Conservation (phyloP, 2,113 vertebrate species). For the Todiramphus saurophagus region DNA sequence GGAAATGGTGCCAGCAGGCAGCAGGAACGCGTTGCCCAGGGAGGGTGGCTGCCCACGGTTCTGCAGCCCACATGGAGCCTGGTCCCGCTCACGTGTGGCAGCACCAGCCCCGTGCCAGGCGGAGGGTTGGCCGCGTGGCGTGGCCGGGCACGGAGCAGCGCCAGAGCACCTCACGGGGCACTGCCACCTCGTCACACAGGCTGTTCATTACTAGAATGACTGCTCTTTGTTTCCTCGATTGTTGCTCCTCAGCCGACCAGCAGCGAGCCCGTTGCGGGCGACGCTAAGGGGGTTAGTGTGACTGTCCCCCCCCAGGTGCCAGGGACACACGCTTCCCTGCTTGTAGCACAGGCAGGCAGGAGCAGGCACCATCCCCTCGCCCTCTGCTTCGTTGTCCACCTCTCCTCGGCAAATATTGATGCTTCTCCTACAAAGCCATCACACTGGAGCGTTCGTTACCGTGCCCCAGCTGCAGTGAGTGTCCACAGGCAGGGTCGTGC, state of each 20-base stretch:
- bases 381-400: background rate
- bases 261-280: background rate
- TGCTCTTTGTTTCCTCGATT: background rate
- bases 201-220: accelerated
- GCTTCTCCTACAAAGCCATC: conserved; percentile 42
- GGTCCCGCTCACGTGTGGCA: background rate
- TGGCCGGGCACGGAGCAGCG: background rate
- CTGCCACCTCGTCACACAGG: background rate
- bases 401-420: conserved; percentile 1
- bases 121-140: background rate
- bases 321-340: background rate
- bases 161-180: background rate
- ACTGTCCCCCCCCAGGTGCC: background rate
- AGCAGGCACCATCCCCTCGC: background rate
- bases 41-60: accelerated
- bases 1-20: background rate
- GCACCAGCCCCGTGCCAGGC: background rate
- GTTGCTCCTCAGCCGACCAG: background rate
- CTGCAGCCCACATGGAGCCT: background rate
- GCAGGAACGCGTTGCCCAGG: background rate
- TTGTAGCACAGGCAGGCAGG: background rate
- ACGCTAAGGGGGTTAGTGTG: background rate
- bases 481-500: accelerated
- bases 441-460: background rate
- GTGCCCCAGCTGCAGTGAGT: background rate